phyloP scores from a whole-genome alignment of 2,888 invertebrate species.

The Athalia circularis region DNA sequence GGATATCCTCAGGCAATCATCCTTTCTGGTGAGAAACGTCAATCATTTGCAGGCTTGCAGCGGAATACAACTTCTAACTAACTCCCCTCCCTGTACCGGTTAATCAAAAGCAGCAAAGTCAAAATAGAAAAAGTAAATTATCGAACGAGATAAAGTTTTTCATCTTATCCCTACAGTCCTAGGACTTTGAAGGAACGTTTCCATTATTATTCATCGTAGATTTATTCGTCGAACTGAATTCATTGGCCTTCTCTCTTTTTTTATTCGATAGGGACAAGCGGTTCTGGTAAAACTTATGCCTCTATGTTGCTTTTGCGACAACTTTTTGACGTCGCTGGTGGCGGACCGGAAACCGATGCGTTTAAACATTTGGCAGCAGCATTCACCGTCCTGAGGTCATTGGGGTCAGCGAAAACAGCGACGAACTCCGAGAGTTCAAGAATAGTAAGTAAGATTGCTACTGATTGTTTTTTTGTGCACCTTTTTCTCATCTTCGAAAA shows the following conservation, averaged over 20 bases:
- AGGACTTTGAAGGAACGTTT: too few species aligned
- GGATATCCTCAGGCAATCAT: conserved; percentile 97
- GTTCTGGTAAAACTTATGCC: conserved; percentile 95
- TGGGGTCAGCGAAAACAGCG: conserved; percentile 93
- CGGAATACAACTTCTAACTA: background rate
- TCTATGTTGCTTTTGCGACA: conserved; percentile 93
- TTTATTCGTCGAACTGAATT: too few species aligned
- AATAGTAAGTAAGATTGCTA: conserved; percentile 80
- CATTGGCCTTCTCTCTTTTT: background rate
- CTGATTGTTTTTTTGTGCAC: too few species aligned
- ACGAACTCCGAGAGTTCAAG: conserved; percentile 95
- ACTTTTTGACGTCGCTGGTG: conserved; percentile 94
- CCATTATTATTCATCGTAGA: too few species aligned
- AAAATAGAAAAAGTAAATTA: background rate
- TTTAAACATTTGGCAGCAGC: conserved; percentile 97
- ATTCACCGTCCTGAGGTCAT: conserved; percentile 93
- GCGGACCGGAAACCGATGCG: conserved; percentile 95
- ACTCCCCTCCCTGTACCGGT: background rate
- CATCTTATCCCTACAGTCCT: too few species aligned
- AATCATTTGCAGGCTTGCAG: background rate
- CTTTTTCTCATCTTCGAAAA: too few species aligned
- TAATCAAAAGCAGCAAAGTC: too few species aligned
- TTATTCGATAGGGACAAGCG: conserved; percentile 83
- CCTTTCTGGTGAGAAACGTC: conserved; percentile 81
- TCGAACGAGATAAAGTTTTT: background rate